A percentile compares a stretch with the other conserved stretches of the same genome.
These are phyloP conservation scores for Eupithecia dodoneata DNA, from an alignment of 2,888 invertebrate genomes.

Conservation along the genomic window DNA sequence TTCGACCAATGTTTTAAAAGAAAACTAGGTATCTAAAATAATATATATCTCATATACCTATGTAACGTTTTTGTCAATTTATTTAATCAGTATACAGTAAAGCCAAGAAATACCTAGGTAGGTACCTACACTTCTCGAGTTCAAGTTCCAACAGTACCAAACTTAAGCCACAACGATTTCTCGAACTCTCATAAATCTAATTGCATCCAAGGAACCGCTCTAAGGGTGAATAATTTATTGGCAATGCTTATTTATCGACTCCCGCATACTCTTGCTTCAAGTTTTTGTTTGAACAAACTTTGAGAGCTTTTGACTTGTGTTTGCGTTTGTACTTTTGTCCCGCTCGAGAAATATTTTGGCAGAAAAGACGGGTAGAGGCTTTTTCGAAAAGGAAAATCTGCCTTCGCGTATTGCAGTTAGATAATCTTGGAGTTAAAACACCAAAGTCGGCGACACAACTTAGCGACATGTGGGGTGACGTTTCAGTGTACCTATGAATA, in stretches of 20 bases:
- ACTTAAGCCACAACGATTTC: conserved; percentile 37
- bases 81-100: no score
- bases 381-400: background rate
- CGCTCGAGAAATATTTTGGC: conserved; percentile 8
- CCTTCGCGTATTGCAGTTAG: background rate
- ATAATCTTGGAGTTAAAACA: background rate
- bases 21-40: no score
- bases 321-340: conserved; percentile 28
- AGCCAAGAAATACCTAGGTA: background rate
- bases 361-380: no score
- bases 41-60: no score
- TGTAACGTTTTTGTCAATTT: no score
- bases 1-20: no score
- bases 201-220: conserved; percentile 46
- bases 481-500: no score
- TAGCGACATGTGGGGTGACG: no score
- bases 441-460: no score
- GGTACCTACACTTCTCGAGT: background rate
- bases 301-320: conserved; percentile 22
- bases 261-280: conserved; percentile 26
- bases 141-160: conserved; percentile 26
- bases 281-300: conserved; percentile 31
- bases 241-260: conserved; percentile 45
- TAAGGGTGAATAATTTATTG: conserved; percentile 47
- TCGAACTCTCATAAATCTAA: conserved; percentile 48